Base-by-base conservation (phyloP, 2,113 vertebrate genomes). In the Neodon shergylaensis region DNA sequence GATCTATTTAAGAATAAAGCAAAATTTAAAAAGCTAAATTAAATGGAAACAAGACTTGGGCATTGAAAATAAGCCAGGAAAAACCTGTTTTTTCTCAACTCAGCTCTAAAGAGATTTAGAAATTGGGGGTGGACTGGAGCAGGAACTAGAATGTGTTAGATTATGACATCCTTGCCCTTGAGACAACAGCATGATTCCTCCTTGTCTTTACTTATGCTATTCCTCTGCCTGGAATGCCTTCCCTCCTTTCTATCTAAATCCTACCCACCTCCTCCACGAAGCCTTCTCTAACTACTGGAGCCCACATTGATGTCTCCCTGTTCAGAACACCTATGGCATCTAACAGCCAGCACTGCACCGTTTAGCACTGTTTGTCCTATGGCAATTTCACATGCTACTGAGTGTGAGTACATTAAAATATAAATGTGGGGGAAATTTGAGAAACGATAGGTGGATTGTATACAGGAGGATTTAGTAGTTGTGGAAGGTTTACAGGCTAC, bases 311-410 rank as follows among this genome's bases (percentile, higher is more conserved):
- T 97, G 97, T 96, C 97, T 97, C 97, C 97, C 97, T 97, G 97
- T 98, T 98, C 97, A 97, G 97, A 98, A 97, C 97, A 97, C 97
- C 97, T 96, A 97, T 97, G 97, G 97, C 97, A 98, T 66, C 96
- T 98, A 96, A 98, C 97, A 98, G 97, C 92, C 97, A 97, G 97
- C 97, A 97, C 97, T 94, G 97, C 97, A 97, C 96, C 95, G 97
- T 97, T 98, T 98, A 98, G 96, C 97, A 98, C 97, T 98, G 97
- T 98, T 98, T 98, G 97, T 97, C 97, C 97, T 98, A 97, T 97
- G 97, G 97, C 97, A 98, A 98, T 98, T 98, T 98, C 97, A 97
- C 97, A 98, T 97, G 96, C 97, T 98, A 97, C 97, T 97, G 97
- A 98, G 97, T 98, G 97, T 98, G 97, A 98, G 97, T 98, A 98